Evolutionary conservation across 2,888 invertebrate genomes (phyloP).

Genomic region (Nymphalis c-album): DNA sequence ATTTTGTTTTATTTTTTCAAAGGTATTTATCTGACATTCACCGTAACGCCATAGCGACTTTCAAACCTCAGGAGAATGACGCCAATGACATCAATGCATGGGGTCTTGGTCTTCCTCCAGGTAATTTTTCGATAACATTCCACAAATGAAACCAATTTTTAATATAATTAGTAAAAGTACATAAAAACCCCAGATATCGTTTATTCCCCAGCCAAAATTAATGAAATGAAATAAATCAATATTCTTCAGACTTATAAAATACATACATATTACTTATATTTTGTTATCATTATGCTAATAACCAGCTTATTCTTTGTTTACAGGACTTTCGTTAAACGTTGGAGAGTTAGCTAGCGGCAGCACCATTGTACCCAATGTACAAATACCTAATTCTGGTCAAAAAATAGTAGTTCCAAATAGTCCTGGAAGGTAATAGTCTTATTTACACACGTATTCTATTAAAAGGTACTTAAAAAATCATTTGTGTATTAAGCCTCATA

Average conservation of each 20-base stretch:
- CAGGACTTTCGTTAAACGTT: conserved; percentile 53
- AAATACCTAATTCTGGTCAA: conserved; percentile 47
- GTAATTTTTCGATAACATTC: conserved; percentile 43
- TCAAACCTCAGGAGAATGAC: conserved; percentile 78
- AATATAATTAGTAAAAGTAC: too few species aligned
- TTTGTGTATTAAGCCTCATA: too few species aligned
- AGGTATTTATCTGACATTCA: conserved; percentile 82
- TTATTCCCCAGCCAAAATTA: too few species aligned
- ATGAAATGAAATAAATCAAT: too few species aligned
- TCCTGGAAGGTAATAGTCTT: conserved; percentile 34
- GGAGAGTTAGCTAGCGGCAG: conserved; percentile 62
- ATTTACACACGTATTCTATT: neutral
- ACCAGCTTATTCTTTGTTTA: conserved; percentile 7
- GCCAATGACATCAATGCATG: conserved; percentile 83
- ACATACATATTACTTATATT: too few species aligned
- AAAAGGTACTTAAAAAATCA: neutral
- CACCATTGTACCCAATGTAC: conserved; percentile 42
- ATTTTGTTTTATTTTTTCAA: conserved; percentile 27
- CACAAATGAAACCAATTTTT: too few species aligned
- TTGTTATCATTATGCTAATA: neutral
- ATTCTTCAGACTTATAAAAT: too few species aligned
- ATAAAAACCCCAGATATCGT: too few species aligned
- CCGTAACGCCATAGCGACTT: conserved; percentile 81
- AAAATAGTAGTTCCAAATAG: conserved; percentile 33
- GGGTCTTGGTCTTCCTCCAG: conserved; percentile 82